Conservation (phyloP, 2,888 invertebrate genomes). For the Eristalis intricaria region DNA sequence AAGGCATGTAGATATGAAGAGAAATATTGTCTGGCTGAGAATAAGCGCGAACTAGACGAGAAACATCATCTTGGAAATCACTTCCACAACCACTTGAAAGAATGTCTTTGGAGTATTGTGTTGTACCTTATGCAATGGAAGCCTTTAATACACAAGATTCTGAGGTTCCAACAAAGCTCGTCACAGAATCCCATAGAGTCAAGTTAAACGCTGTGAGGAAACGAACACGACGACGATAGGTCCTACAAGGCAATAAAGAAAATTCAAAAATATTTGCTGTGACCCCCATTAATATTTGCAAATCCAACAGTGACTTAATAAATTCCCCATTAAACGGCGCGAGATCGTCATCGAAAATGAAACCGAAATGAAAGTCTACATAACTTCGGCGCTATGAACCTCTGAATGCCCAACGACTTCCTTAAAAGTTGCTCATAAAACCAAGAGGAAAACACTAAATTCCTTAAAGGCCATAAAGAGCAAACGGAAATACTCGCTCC, state of each 20-base stretch:
- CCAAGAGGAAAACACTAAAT: conserved; percentile 48
- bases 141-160: too few species aligned
- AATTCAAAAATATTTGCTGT: neutral
- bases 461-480: conserved; percentile 55
- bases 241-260: neutral
- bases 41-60: too few species aligned
- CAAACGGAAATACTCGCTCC: conserved; percentile 67
- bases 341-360: neutral
- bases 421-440: conserved; percentile 45
- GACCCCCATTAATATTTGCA: neutral
- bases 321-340: neutral
- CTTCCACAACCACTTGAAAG: too few species aligned
- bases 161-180: too few species aligned
- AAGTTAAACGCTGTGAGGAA: too few species aligned
- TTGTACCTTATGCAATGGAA: too few species aligned
- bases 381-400: conserved; percentile 2
- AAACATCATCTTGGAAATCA: too few species aligned
- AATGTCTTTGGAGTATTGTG: too few species aligned
- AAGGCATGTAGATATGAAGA: too few species aligned
- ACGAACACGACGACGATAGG: too few species aligned
- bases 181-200: too few species aligned
- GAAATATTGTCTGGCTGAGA: too few species aligned
- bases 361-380: neutral
- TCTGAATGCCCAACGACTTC: conserved; percentile 48
- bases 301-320: neutral